Evolutionary conservation across 2,888 invertebrate species (phyloP).

Genomic region (Drosophila rubida): DNA sequence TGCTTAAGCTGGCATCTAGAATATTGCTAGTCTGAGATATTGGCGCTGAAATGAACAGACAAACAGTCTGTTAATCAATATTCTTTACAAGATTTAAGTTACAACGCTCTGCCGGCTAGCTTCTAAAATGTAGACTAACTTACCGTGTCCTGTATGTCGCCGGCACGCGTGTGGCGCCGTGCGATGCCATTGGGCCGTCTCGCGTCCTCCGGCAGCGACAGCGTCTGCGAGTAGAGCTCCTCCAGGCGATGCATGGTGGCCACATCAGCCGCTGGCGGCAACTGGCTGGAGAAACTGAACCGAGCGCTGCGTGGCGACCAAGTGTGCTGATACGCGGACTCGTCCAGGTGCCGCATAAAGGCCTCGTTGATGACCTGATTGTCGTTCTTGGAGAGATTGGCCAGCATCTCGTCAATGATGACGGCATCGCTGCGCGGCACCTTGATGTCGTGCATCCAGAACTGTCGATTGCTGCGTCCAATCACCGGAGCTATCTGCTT

Average conservation of each 20-base stretch:
- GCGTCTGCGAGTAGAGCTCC: conserved; percentile 66
- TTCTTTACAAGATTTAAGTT: no score
- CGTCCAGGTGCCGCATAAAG: conserved; percentile 69
- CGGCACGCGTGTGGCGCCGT: conserved; percentile 49
- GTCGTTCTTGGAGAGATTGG: conserved; percentile 72
- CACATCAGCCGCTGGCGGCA: conserved; percentile 35
- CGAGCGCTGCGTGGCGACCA: conserved; percentile 81
- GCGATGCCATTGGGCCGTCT: conserved; percentile 41
- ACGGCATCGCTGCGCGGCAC: conserved; percentile 87
- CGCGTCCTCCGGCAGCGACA: conserved; percentile 22
- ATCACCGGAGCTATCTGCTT: conserved; percentile 88
- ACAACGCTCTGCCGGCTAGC: no score
- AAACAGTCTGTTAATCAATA: no score
- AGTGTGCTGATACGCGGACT: conserved; percentile 78
- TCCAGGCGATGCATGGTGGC: conserved; percentile 78
- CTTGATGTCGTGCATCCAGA: conserved; percentile 89
- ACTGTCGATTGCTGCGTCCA: conserved; percentile 85
- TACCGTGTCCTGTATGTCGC: conserved; percentile 40
- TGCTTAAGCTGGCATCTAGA: no score
- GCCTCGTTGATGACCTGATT: conserved; percentile 68
- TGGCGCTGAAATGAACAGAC: no score
- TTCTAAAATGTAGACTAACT: background rate
- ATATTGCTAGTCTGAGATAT: no score
- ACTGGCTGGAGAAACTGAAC: conserved; percentile 56
- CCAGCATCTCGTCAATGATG: conserved; percentile 83